These are phyloP conservation scores for Parnassius mnemosyne DNA, from an alignment of 2,888 invertebrate genomes.

Conservation along the genomic window DNA sequence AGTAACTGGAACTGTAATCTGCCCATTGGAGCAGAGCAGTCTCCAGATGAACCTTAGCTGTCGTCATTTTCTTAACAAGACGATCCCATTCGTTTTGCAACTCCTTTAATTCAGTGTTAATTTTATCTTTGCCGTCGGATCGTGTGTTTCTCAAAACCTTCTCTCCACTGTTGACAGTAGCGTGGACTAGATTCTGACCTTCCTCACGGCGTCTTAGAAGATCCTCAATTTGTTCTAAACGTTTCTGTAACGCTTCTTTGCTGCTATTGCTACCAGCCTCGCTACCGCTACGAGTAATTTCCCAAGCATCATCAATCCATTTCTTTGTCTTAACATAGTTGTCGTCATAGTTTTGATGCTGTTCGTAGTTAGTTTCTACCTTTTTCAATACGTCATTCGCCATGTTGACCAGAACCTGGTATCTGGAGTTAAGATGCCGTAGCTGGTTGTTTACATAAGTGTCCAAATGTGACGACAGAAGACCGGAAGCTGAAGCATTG, in stretches of 20 bases:
- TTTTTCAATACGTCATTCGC: slow-evolving; percentile 94
- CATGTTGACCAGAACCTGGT: slow-evolving; percentile 92
- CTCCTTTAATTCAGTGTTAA: slow-evolving; percentile 92
- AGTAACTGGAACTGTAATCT: slow-evolving; percentile 95
- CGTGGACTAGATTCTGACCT: slow-evolving; percentile 92
- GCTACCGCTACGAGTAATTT: slow-evolving; percentile 88
- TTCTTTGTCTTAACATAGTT: slow-evolving; percentile 87
- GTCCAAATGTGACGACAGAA: slow-evolving; percentile 91
- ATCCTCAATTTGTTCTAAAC: slow-evolving; percentile 89
- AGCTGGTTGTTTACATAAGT: slow-evolving; percentile 93
- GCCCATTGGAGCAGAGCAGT: slow-evolving; percentile 96
- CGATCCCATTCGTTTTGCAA: slow-evolving; percentile 96
- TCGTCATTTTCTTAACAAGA: slow-evolving; percentile 93
- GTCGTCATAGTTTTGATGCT: slow-evolving; percentile 89
- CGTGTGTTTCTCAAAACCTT: slow-evolving; percentile 93
- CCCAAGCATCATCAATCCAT: slow-evolving; percentile 94
- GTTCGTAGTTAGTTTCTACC: slow-evolving; percentile 92
- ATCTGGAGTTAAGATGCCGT: slow-evolving; percentile 91
- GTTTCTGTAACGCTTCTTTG: slow-evolving; percentile 90
- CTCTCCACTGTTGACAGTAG: slow-evolving; percentile 93
- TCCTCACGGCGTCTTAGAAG: slow-evolving; percentile 90
- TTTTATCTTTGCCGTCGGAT: slow-evolving; percentile 93
- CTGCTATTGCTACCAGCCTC: slow-evolving; percentile 89
- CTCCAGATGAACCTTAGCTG: slow-evolving; percentile 94
- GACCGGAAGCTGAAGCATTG: slow-evolving; percentile 87